Evolutionary conservation across 1,140 invertebrate species (phyloP).

Genomic region (Subanguina moxae): DNA sequence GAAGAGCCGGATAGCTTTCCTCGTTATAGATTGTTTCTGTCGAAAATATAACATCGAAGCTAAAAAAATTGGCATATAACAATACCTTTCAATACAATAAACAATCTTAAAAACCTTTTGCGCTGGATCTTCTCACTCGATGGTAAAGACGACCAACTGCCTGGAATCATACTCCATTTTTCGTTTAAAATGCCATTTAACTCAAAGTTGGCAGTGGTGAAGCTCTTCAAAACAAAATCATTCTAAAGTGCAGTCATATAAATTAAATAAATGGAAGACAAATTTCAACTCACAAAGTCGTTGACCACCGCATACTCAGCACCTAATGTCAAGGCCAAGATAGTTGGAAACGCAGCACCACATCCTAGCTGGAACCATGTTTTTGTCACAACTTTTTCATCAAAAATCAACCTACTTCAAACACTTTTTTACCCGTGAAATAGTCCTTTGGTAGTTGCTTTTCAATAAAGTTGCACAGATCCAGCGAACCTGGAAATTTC

Average conservation of each 20-base stretch:
- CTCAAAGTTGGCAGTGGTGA: constrained; percentile 26
- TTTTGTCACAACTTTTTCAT: no score
- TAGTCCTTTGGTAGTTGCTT: constrained; percentile 8
- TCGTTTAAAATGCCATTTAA: constrained; percentile 9
- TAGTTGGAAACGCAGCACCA: constrained; percentile 34
- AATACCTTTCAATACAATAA: background rate
- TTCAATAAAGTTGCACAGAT: constrained; percentile 18
- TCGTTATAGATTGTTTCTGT: constrained; percentile 38
- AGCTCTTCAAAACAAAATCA: constrained; percentile 24
- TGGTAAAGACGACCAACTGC: background rate
- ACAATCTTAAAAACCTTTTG: background rate
- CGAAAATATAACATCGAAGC: constrained; percentile 31
- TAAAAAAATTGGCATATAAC: constrained; percentile 1
- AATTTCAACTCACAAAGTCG: constrained; percentile 24
- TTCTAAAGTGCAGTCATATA: constrained; percentile 28
- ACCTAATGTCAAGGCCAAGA: constrained; percentile 24
- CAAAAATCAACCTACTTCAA: constrained; percentile 22
- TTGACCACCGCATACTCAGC: constrained; percentile 23
- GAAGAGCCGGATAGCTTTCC: constrained; percentile 26
- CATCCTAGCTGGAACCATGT: constrained; percentile 30
- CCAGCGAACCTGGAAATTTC: constrained; percentile 5
- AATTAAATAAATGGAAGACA: background rate
- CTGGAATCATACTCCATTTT: constrained; percentile 10
- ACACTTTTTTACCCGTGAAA: constrained; percentile 15
- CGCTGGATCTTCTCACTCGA: constrained; percentile 18